Evolutionary conservation across 2,113 vertebrate genomes (phyloP).

Genomic region (Phrynosoma platyrhinos): DNA sequence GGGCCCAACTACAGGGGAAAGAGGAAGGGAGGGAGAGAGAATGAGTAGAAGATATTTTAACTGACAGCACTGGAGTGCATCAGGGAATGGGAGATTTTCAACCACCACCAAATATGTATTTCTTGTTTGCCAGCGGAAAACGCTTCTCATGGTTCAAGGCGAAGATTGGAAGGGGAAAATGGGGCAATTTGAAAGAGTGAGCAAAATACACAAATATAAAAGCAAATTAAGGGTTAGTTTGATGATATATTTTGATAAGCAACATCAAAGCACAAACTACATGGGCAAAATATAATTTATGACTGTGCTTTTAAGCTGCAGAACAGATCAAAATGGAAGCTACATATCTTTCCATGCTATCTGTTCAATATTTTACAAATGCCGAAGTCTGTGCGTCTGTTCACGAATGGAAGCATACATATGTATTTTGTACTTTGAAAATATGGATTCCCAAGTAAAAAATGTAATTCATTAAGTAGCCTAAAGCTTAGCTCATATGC

Average conservation of each 20-base stretch:
- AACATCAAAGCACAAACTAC: background rate
- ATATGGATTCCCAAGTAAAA: background rate
- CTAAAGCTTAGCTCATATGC: background rate
- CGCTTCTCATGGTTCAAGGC: slow-evolving; percentile 16
- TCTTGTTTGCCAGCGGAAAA: slow-evolving; percentile 21
- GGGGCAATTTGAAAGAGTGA: background rate
- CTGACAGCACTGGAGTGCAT: slow-evolving; percentile 37
- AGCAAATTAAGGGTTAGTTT: background rate
- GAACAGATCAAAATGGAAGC: background rate
- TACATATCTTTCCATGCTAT: background rate
- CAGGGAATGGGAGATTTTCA: slow-evolving; percentile 47
- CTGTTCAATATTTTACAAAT: background rate
- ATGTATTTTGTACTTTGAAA: background rate
- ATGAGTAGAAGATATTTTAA: slow-evolving; percentile 58
- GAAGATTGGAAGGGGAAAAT: background rate
- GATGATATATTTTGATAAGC: background rate
- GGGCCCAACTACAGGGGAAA: slow-evolving; percentile 44
- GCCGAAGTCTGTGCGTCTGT: background rate
- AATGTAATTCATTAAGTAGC: background rate
- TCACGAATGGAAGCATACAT: background rate
- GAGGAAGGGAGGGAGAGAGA: background rate
- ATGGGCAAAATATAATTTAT: background rate
- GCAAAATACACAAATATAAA: background rate
- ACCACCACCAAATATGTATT: slow-evolving; percentile 47
- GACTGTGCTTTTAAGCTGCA: background rate